Base-by-base conservation (phyloP, 2,888 invertebrate species). In the Xestoiulus laeticollis region DNA sequence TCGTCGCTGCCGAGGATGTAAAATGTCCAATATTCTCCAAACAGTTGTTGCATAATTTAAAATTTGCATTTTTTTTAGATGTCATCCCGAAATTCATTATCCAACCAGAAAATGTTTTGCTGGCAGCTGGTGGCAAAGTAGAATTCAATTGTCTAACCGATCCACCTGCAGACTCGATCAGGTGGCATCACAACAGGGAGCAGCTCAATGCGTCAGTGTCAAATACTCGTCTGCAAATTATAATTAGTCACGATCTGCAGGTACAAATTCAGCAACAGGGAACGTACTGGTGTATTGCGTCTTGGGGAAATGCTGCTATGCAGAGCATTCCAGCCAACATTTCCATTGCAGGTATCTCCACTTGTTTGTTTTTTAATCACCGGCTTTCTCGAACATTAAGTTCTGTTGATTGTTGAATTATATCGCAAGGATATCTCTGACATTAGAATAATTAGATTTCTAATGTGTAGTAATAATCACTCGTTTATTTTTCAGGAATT, bases 81-180 rank as follows among this genome's bases (percentile, higher is more conserved):
- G 33, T 3, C 33, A 88, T 88, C 30, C 88, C 88, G 8, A 88
- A 48, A 53, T 88, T 87, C n/a, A 44, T 87, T 16, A 26, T 32
- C 14, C 86, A 88, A 30, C 88, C 88, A 44, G 26, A n/a, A 22
- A 83, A 30, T 48, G 14, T 48, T 4, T 26, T 88, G 14, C n/a
- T 26, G 19, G 86, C 44, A 10, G 26, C 83, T 14, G 88, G 88
- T 33, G 82, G 43, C 33, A 32, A 32, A 38, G 59, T 83, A 32
- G 86, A 88, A 33, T 87, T 88, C 22, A 30, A 38, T 30, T 88
- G 88, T 38, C 19, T 22, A 12, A 87, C 82, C 30, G 86, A 86
- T 22, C 88, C 88, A n/a, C 86, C 87, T 6, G 43, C 86, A 8
- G 43, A 43, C 22, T 22, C 78, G 14, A 30, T 88, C 14, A n/a